Evolutionary conservation across 2,113 vertebrate genomes (phyloP).

Genomic region (Bufo bufo): DNA sequence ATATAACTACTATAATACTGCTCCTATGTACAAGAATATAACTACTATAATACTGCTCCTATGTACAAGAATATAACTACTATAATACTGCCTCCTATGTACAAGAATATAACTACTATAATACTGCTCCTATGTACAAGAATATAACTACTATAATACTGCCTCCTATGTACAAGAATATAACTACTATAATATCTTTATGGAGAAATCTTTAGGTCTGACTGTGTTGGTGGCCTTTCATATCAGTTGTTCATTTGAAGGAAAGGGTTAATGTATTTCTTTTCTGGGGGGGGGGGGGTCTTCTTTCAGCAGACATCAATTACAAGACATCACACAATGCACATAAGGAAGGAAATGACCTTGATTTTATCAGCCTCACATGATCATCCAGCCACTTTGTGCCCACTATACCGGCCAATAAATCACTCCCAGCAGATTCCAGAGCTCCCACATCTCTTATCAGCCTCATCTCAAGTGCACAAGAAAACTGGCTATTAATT

Average conservation of each 20-base stretch:
- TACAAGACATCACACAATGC: constrained; percentile 35
- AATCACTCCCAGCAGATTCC: constrained; percentile 12
- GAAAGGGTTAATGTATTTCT: neutral
- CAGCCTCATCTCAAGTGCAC: constrained; percentile 12
- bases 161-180: no score
- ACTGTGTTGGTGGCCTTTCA: neutral
- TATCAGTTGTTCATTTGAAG: neutral
- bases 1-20: no score
- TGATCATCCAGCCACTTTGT: constrained; percentile 36
- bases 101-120: no score
- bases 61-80: no score
- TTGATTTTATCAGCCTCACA: constrained; percentile 44
- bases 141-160: no score
- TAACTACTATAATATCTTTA: no score
- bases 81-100: no score
- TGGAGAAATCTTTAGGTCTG: no score
- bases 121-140: no score
- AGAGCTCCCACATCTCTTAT: constrained; percentile 9
- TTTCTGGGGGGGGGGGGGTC: neutral
- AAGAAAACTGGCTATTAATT: constrained; percentile 33
- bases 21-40: no score
- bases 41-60: no score
- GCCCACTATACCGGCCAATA: constrained; percentile 21
- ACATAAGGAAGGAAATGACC: constrained; percentile 16
- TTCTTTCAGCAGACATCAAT: constrained; percentile 42